Conservation (phyloP, 2,888 invertebrate species). For the Tetrapedia diversipes region DNA sequence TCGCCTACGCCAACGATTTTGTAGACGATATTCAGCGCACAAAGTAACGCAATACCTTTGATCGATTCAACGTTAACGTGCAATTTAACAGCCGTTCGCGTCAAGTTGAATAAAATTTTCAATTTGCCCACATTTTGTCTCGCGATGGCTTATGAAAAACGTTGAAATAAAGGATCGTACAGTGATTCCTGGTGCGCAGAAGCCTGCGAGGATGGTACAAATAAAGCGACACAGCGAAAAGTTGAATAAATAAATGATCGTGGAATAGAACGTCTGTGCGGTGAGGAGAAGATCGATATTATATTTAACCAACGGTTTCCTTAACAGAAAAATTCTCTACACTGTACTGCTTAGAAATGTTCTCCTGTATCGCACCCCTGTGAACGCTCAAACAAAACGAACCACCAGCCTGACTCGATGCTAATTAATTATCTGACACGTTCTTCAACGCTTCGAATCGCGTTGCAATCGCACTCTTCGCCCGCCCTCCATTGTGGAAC, state of each 20-base stretch:
- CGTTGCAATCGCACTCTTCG: no score
- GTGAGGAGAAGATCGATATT: not conserved
- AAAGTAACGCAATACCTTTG: not conserved
- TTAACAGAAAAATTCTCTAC: no score
- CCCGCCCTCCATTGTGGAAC: not conserved
- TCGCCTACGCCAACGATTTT: not conserved
- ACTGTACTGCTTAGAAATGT: no score
- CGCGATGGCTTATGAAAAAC: no score
- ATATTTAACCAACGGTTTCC: not conserved
- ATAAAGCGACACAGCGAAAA: not conserved
- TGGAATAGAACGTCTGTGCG: not conserved
- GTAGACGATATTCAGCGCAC: not conserved
- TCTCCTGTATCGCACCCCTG: not conserved
- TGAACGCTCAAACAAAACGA: not conserved
- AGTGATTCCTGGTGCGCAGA: no score
- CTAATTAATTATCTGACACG: slow-evolving; percentile 25
- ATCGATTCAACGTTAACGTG: slow-evolving; percentile 7
- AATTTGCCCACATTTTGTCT: not conserved
- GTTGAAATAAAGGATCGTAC: no score
- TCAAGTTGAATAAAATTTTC: not conserved
- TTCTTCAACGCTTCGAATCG: not conserved
- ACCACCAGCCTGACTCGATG: slow-evolving; percentile 4
- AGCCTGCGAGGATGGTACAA: no score
- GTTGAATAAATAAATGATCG: not conserved
- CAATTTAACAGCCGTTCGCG: not conserved